phyloP scores from a whole-genome alignment of 2,113 vertebrate genomes.

The Malaclemys terrapin region DNA sequence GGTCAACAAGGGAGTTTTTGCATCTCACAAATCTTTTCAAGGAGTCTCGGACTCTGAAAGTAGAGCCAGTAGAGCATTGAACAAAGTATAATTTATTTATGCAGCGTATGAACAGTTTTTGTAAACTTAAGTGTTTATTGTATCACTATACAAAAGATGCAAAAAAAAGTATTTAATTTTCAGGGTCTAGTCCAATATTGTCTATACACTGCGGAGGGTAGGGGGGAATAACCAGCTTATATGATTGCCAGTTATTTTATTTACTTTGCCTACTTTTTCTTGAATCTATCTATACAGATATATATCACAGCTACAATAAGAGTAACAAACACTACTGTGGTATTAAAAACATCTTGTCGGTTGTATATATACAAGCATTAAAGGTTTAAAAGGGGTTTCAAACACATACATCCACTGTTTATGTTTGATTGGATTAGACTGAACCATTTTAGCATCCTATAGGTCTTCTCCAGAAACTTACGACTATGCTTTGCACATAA shows the following conservation, averaged over 20 bases:
- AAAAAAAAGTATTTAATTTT: neutral
- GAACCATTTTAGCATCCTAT: neutral
- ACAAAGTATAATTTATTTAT: no score
- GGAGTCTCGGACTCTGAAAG: neutral
- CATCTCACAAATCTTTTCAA: neutral
- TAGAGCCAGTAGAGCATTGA: neutral
- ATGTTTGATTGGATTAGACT: neutral
- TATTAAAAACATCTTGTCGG: neutral
- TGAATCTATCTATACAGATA: neutral
- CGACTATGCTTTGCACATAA: neutral
- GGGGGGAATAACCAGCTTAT: neutral
- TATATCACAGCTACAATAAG: neutral
- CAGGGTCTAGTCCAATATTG: no score
- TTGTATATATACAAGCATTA: no score
- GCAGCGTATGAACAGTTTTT: neutral
- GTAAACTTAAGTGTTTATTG: neutral
- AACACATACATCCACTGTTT: neutral
- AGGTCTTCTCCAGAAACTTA: neutral
- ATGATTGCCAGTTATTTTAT: neutral
- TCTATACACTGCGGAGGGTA: neutral
- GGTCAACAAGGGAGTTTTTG: neutral
- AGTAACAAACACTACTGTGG: neutral
- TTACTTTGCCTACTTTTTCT: neutral
- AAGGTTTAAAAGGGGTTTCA: neutral
- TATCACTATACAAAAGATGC: neutral